A percentile compares a stretch with the other conserved stretches of the same genome.
Conservation (phyloP, 2,113 vertebrate species). For the Narcine bancroftii region DNA sequence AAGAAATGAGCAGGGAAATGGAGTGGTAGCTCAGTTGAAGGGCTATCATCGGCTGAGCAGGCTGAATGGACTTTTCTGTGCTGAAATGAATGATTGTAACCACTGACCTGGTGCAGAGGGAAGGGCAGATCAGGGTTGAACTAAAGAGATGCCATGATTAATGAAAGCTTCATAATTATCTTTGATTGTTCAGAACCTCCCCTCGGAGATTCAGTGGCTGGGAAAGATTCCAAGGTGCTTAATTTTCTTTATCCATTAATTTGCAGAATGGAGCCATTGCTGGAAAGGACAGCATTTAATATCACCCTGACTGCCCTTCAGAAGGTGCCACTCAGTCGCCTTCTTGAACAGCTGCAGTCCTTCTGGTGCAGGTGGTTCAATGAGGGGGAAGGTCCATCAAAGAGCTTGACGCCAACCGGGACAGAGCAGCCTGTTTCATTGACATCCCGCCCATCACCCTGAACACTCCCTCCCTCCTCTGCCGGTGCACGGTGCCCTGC, state of each 20-base stretch:
- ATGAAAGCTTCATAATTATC: not conserved
- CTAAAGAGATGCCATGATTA: not conserved
- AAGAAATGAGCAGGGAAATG: not conserved
- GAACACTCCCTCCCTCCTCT: too few species aligned
- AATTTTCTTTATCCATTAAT: not conserved
- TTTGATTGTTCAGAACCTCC: not conserved
- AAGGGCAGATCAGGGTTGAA: not conserved
- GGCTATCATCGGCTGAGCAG: not conserved
- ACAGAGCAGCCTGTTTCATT: too few species aligned
- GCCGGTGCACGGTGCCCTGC: too few species aligned
- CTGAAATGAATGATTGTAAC: not conserved
- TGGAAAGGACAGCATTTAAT: too few species aligned
- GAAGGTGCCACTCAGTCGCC: too few species aligned
- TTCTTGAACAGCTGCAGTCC: too few species aligned
- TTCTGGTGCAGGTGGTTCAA: too few species aligned
- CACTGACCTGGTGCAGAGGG: not conserved
- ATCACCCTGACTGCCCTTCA: too few species aligned
- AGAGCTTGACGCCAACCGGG: too few species aligned
- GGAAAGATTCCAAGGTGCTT: not conserved
- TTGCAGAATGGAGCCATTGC: not conserved
- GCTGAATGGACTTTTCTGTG: not conserved
- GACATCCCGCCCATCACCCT: too few species aligned
- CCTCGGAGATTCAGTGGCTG: not conserved
- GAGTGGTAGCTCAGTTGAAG: not conserved
- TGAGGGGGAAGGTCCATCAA: too few species aligned